Evolutionary conservation across 2,888 invertebrate genomes (phyloP).

Genomic region (Incurvaria masculella): DNA sequence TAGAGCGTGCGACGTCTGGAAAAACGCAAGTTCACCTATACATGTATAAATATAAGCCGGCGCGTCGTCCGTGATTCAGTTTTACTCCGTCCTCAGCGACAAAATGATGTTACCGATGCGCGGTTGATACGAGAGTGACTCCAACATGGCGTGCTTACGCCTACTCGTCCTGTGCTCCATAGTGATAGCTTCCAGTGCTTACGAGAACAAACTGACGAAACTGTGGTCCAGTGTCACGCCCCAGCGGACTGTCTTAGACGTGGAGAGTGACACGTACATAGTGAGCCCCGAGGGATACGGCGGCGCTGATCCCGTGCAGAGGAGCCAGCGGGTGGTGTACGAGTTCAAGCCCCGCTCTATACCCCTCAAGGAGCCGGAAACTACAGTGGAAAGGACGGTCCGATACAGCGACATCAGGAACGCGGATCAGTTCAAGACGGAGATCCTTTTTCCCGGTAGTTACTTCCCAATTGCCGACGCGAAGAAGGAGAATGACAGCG

Average conservation of each 20-base stretch:
- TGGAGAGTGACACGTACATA: conserved; percentile 34
- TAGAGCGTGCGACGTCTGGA: conserved; percentile 45
- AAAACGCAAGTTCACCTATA: conserved; percentile 48
- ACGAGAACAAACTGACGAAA: conserved; percentile 36
- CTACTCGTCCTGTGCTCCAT: conserved; percentile 32
- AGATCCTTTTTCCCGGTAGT: conserved; percentile 49
- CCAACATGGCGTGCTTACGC: no score
- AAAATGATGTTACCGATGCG: conserved; percentile 42
- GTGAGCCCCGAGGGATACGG: conserved; percentile 31
- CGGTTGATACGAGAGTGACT: conserved; percentile 11
- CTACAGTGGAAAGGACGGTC: conserved; percentile 28
- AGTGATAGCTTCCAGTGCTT: conserved; percentile 24
- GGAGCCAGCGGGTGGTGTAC: conserved; percentile 26
- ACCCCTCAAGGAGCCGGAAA: conserved; percentile 25
- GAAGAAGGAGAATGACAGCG: conserved; percentile 34
- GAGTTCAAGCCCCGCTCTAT: conserved; percentile 40
- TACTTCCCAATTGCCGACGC: conserved; percentile 47
- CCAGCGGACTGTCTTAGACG: conserved; percentile 30
- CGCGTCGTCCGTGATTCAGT: conserved; percentile 45
- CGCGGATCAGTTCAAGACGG: conserved; percentile 31
- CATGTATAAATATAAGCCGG: conserved; percentile 52
- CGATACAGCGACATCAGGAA: conserved; percentile 30
- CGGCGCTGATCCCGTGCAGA: conserved; percentile 18
- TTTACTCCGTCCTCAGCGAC: conserved; percentile 48
- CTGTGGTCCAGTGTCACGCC: conserved; percentile 38